Conservation (phyloP, 2,888 invertebrate species). For the Epiblema foenella region DNA sequence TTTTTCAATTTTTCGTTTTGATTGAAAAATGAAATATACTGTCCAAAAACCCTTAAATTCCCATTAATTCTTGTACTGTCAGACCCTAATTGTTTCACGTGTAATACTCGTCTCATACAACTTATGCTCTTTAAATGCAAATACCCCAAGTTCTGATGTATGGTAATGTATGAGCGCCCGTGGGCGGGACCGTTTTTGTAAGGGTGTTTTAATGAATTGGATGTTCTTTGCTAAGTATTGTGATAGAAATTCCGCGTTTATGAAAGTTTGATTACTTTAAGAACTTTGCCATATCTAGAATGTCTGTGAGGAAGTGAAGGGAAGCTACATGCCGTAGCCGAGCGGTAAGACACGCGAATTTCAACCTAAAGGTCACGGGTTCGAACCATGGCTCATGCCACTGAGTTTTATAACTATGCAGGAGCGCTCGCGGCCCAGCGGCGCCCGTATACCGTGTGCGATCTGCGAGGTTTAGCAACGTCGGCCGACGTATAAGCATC, state of each 20-base stretch:
- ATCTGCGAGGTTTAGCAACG: too few species aligned
- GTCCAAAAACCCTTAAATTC: constrained; percentile 1
- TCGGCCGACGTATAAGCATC: too few species aligned
- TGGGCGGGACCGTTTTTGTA: constrained; percentile 25
- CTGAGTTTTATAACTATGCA: too few species aligned
- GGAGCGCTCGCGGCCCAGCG: too few species aligned
- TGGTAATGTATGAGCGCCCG: constrained; percentile 42
- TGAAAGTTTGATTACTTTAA: constrained; percentile 9
- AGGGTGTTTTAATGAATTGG: constrained; percentile 28
- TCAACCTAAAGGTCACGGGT: too few species aligned
- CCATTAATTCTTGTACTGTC: constrained; percentile 17
- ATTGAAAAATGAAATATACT: constrained; percentile 11
- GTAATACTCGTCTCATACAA: constrained; percentile 34
- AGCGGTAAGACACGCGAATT: too few species aligned
- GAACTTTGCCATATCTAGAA: not conserved
- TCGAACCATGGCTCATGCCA: too few species aligned
- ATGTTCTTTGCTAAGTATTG: constrained; percentile 25
- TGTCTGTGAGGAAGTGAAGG: too few species aligned
- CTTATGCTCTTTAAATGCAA: constrained; percentile 48
- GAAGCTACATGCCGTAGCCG: too few species aligned
- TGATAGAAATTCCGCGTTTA: constrained; percentile 24
- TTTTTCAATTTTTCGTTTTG: too few species aligned
- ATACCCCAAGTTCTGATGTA: constrained; percentile 45
- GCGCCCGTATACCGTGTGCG: too few species aligned
- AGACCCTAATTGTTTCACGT: constrained; percentile 32